These are phyloP conservation scores for Melanargia galathea DNA, from an alignment of 2,888 invertebrate species.

Conservation along the genomic window DNA sequence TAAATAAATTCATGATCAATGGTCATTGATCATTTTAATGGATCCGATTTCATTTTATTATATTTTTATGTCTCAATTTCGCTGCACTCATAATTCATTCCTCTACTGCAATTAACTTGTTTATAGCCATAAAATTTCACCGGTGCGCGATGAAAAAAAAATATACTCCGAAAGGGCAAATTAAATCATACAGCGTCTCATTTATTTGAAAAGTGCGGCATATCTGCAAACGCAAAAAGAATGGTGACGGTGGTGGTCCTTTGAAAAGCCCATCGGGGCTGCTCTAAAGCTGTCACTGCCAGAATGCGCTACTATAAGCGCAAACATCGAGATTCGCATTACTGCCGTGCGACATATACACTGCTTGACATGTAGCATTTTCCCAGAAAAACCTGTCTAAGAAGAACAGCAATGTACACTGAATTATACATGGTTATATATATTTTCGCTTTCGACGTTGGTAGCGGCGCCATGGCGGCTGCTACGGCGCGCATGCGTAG, in stretches of 20 bases:
- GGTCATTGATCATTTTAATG: too few species aligned
- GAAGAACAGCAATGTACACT: conserved; percentile 63
- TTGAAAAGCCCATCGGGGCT: conserved; percentile 76
- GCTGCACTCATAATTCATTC: conserved; percentile 37
- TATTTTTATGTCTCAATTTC: conserved; percentile 21
- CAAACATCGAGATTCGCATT: conserved; percentile 55
- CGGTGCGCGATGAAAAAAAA: conserved; percentile 58
- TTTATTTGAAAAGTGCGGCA: conserved; percentile 75
- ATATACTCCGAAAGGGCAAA: conserved; percentile 70
- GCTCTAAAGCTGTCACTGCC: conserved; percentile 78
- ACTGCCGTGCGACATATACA: conserved; percentile 52
- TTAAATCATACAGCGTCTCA: conserved; percentile 80
- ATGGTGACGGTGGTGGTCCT: conserved; percentile 73
- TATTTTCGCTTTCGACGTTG: conserved; percentile 49
- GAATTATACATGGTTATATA: conserved; percentile 46
- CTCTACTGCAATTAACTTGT: conserved; percentile 35
- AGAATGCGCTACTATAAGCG: conserved; percentile 65
- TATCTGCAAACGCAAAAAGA: conserved; percentile 72
- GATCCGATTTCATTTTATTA: conserved; percentile 3
- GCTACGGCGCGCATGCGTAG: conserved; percentile 70
- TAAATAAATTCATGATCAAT: too few species aligned
- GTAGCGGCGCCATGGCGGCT: conserved; percentile 76
- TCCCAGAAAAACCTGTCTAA: conserved; percentile 48
- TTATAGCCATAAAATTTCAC: conserved; percentile 50
- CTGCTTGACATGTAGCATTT: conserved; percentile 48